phyloP scores from a whole-genome alignment of 1,140 invertebrate genomes.

The Bradynema listronoti region DNA sequence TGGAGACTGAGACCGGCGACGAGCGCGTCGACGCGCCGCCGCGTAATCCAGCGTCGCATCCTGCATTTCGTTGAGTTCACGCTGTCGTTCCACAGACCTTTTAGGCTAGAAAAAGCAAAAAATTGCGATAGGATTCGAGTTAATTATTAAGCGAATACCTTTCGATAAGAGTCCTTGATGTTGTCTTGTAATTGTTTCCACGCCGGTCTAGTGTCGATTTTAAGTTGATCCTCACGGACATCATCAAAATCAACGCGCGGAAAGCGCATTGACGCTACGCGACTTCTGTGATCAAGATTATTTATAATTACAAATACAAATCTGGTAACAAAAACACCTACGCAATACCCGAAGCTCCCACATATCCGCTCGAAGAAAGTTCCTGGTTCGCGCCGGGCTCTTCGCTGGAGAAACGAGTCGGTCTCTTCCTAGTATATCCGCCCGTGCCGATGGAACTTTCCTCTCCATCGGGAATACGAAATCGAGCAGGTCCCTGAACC shows the following conservation, averaged over 20 bases:
- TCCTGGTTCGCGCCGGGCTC: too few relatives aligned
- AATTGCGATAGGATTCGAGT: not conserved
- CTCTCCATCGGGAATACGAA: too few relatives aligned
- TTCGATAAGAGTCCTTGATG: slow-evolving; percentile 52
- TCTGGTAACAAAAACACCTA: too few relatives aligned
- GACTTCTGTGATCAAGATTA: too few relatives aligned
- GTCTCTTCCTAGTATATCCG: too few relatives aligned
- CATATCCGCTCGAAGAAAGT: too few relatives aligned
- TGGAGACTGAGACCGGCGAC: slow-evolving; percentile 38
- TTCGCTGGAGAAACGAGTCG: too few relatives aligned
- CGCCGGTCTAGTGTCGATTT: slow-evolving; percentile 44
- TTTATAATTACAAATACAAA: too few relatives aligned
- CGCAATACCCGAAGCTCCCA: too few relatives aligned
- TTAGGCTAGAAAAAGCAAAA: slow-evolving; percentile 34
- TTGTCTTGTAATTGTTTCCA: slow-evolving; percentile 53
- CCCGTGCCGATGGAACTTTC: too few relatives aligned
- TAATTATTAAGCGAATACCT: slow-evolving; percentile 19
- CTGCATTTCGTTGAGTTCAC: slow-evolving; percentile 48
- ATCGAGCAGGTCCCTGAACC: too few relatives aligned
- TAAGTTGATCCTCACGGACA: slow-evolving; percentile 35
- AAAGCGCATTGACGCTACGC: too few relatives aligned
- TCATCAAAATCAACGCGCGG: slow-evolving; percentile 54
- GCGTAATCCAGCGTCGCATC: slow-evolving; percentile 27
- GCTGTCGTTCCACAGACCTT: slow-evolving; percentile 43
- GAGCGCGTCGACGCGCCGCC: slow-evolving; percentile 28